Evolutionary conservation across 2,888 invertebrate species (phyloP).

Genomic region (Cryptosula pallasiana): DNA sequence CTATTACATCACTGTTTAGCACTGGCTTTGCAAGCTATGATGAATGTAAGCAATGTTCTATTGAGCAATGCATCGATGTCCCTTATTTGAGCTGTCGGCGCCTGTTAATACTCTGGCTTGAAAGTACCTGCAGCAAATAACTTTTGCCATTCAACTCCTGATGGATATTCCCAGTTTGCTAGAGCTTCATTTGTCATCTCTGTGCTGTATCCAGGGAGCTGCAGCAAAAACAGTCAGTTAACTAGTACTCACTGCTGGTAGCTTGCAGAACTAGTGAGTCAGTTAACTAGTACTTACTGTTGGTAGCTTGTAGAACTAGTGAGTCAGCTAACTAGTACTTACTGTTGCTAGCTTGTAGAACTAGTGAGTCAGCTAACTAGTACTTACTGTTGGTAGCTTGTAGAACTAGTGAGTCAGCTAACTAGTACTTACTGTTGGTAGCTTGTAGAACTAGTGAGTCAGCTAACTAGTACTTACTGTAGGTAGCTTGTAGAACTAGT

Average conservation of each 20-base stretch:
- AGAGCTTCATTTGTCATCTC: slow-evolving; percentile 68
- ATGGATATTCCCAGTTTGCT: slow-evolving; percentile 68
- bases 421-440: slow-evolving; percentile 63
- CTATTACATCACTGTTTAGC: too few relatives aligned
- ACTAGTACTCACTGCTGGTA: neutral
- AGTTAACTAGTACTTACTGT: neutral
- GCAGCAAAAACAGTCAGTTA: slow-evolving; percentile 27
- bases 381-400: slow-evolving; percentile 7
- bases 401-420: neutral
- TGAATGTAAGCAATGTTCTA: too few relatives aligned
- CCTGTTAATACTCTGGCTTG: slow-evolving; percentile 14
- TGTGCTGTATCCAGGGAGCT: slow-evolving; percentile 75
- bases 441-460: slow-evolving; percentile 58
- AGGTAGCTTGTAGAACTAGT: neutral
- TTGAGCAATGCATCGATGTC: too few relatives aligned
- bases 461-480: slow-evolving; percentile 8
- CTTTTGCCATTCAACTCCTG: slow-evolving; percentile 71
- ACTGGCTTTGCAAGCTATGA: too few relatives aligned
- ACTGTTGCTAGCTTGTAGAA: slow-evolving; percentile 23
- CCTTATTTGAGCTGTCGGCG: too few relatives aligned
- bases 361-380: slow-evolving; percentile 21
- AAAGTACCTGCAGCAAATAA: slow-evolving; percentile 41
- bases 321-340: too few relatives aligned
- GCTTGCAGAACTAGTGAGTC: neutral
- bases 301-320: neutral